Evolutionary conservation across 92 coral and sea anemone genomes (phyloP).

Genomic region (Isaurus tuberculatus): DNA sequence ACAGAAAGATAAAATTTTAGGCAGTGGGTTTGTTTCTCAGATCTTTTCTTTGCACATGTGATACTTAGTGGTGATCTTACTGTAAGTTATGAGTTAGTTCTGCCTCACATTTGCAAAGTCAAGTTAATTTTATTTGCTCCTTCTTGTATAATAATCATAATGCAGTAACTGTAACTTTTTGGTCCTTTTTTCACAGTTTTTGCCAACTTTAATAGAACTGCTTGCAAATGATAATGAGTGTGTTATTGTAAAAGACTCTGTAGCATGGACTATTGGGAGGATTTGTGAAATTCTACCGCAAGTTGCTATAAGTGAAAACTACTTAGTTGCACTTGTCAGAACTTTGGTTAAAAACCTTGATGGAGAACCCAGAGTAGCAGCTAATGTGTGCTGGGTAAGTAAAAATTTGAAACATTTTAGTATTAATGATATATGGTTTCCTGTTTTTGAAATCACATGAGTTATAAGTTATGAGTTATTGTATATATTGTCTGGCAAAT

Average conservation of each 20-base stretch:
- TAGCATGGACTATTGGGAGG: constrained; percentile 97
- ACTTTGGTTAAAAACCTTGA: constrained; percentile 71
- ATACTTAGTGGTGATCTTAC: too few relatives aligned
- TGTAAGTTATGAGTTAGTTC: too few relatives aligned
- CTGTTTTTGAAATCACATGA: too few relatives aligned
- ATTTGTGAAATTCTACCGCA: constrained; percentile 95
- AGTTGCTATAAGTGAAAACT: constrained; percentile 71
- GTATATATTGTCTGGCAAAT: too few relatives aligned
- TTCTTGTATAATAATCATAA: too few relatives aligned
- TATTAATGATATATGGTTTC: neutral
- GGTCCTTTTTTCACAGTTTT: constrained; percentile 80
- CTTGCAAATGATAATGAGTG: constrained; percentile 68
- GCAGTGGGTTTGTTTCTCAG: too few relatives aligned
- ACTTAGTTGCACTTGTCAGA: constrained; percentile 63
- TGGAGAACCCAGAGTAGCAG: constrained; percentile 96
- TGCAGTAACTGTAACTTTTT: too few relatives aligned
- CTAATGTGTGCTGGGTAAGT: constrained; percentile 98
- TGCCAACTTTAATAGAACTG: constrained; percentile 77
- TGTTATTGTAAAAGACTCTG: constrained; percentile 93
- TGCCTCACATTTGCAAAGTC: too few relatives aligned
- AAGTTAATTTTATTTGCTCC: neutral
- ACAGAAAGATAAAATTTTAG: too few relatives aligned
- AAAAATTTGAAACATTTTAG: neutral
- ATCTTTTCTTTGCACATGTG: too few relatives aligned
- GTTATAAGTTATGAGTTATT: too few relatives aligned